Conservation (phyloP, 2,113 vertebrate species). For the Pelusios castaneus region DNA sequence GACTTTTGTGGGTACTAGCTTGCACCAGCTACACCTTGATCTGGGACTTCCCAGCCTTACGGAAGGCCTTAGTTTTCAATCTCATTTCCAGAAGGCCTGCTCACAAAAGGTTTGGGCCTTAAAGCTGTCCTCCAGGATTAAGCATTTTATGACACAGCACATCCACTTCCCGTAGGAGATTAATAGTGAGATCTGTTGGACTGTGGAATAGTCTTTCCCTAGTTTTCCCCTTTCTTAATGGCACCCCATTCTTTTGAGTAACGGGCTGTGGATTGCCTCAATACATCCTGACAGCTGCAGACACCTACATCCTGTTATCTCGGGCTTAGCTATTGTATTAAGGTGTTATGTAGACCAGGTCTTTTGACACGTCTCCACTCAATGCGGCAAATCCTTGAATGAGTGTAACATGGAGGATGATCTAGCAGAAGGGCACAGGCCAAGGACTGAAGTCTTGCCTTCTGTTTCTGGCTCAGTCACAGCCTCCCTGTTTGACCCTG, state of each 20-base stretch:
- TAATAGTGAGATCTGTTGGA: too few relatives aligned
- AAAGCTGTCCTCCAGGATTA: background rate
- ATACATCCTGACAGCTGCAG: background rate
- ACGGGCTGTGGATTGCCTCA: background rate
- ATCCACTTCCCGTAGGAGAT: background rate
- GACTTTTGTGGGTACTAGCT: rapidly evolving
- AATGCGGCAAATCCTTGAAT: background rate
- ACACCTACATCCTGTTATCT: background rate
- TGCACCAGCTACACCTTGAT: background rate
- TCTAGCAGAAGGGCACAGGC: background rate
- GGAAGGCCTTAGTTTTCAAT: rapidly evolving
- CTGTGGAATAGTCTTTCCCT: background rate
- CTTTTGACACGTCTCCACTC: background rate
- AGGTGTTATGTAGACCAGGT: background rate
- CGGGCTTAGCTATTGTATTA: background rate
- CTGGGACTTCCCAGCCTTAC: rapidly evolving
- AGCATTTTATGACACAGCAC: background rate
- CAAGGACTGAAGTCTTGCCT: background rate
- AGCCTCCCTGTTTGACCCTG: background rate
- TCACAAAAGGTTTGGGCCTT: background rate
- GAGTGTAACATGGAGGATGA: rapidly evolving
- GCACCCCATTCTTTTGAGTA: background rate
- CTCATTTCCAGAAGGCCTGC: background rate
- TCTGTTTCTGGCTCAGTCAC: rapidly evolving
- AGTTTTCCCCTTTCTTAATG: rapidly evolving